These are phyloP conservation scores for Myopa tessellatipennis DNA, from an alignment of 2,888 invertebrate genomes.

Conservation along the genomic window DNA sequence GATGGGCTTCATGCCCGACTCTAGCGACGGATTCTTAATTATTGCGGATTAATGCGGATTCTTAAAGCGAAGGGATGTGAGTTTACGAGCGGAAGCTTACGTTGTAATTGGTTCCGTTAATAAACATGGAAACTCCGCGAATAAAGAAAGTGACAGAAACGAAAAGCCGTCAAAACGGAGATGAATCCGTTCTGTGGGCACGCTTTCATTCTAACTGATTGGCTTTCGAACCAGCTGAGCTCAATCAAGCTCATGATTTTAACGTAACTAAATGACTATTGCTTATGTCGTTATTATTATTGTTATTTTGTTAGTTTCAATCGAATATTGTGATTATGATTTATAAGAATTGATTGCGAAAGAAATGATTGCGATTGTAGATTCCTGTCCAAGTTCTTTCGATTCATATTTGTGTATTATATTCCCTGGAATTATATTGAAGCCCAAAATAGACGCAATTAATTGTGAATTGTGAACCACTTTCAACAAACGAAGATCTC, in stretches of 20 bases:
- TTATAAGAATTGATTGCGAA: no score
- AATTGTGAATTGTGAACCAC: neutral
- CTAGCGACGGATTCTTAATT: neutral
- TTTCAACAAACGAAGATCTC: conserved; percentile 45
- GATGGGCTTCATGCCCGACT: conserved; percentile 5
- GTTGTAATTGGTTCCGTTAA: neutral
- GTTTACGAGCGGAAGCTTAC: conserved; percentile 33
- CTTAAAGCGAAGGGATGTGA: neutral
- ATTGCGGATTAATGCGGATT: neutral
- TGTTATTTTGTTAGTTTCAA: no score
- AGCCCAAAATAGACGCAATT: neutral
- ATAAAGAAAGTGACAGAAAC: neutral
- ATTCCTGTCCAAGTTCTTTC: no score
- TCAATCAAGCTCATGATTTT: no score
- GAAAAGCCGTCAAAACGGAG: neutral
- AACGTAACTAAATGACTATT: no score
- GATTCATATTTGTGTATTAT: no score
- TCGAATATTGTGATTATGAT: no score
- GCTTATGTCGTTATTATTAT: no score
- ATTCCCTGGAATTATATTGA: neutral
- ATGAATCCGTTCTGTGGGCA: no score
- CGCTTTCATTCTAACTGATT: no score
- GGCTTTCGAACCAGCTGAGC: no score
- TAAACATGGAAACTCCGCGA: neutral
- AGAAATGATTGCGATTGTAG: no score